Percentiles rank a stretch among this genome's conserved stretches.
These are phyloP conservation scores for Punctoribates punctum DNA, from an alignment of 2,888 invertebrate genomes.

Conservation along the genomic window DNA sequence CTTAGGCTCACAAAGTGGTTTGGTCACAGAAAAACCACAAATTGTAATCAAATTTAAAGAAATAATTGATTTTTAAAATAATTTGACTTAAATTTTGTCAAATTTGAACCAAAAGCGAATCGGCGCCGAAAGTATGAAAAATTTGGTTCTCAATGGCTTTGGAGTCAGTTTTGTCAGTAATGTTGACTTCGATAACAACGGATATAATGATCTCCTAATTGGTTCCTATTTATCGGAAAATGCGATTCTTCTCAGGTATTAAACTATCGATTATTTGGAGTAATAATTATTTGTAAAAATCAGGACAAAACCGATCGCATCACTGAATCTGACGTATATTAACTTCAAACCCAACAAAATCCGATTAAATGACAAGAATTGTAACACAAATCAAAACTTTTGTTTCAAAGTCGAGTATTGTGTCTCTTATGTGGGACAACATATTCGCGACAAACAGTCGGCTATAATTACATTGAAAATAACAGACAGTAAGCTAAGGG, in stretches of 20 bases:
- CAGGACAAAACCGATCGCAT: slow-evolving; percentile 37
- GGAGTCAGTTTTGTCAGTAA: slow-evolving; percentile 31
- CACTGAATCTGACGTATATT: neutral
- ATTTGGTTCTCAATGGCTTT: slow-evolving; percentile 6
- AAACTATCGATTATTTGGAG: neutral
- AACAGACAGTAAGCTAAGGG: slow-evolving; percentile 8
- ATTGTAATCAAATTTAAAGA: neutral
- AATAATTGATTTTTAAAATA: no score
- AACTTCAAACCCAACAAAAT: slow-evolving; percentile 18
- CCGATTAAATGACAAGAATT: slow-evolving; percentile 8
- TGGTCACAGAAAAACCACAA: neutral
- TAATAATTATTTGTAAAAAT: neutral
- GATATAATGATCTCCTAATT: slow-evolving; percentile 31
- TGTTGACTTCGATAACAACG: slow-evolving; percentile 33
- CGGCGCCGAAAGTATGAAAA: slow-evolving; percentile 1
- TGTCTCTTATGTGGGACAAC: neutral
- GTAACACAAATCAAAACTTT: slow-evolving; percentile 1
- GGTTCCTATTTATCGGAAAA: slow-evolving; percentile 36
- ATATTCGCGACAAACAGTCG: neutral
- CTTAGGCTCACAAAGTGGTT: neutral
- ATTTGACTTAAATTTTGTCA: neutral
- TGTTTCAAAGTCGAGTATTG: slow-evolving; percentile 37
- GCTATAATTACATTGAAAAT: neutral
- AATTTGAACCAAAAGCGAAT: slow-evolving; percentile 9
- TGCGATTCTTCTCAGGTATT: slow-evolving; percentile 24